Base-by-base conservation (phyloP, 2,888 invertebrate genomes). In the Drosophila mercatorum region DNA sequence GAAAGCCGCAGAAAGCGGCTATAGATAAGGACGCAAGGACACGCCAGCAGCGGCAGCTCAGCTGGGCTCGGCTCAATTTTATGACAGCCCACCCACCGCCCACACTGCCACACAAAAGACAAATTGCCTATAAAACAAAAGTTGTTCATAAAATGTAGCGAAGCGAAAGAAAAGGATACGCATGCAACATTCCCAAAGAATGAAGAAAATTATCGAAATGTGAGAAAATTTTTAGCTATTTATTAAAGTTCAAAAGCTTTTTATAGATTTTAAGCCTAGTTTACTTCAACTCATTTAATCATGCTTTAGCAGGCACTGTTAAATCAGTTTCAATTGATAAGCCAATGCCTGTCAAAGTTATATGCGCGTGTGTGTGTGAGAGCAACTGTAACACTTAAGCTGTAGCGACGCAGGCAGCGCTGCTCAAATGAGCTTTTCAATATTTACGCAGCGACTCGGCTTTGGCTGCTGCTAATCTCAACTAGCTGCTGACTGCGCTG, bases 401-500 rank as follows among this genome's bases (percentile, higher is more conserved):
- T 44, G 71, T 36, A n/a, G 46, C 58, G 36, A 41, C 47, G 64
- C 38, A 44, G 64, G 57, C 77, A 49, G 80, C 75, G 80, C 78
- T 66, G 78, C 68, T 64, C 47, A 66, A 72, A 72, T 80, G 81
- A 83, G 83, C 83, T 83, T 83, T 83, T 86, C 86, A 78, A 80
- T 83, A 88, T 83, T 83, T 86, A 86, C 83, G 71, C 81, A 83
- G 86, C 71, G 83, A 72, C 81, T 85, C 78, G 83, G 86, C 70
- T 73, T 78, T 65, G 73, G 67, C 68, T 74, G 71, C 51, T 60
- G 81, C 83, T 83, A 83, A 88, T 83, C 83, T 57, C 49, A 49
- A 41, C 61, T 28, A 28, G 53, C 65, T 58, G 53, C 57, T 40
- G 52, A 14, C 65, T 38, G 41, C 31, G 58, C 43, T 31, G 31